Percentiles rank a stretch among this genome's conserved stretches.
Conservation (phyloP, 2,888 invertebrate species). For the Eristalis arbustorum region DNA sequence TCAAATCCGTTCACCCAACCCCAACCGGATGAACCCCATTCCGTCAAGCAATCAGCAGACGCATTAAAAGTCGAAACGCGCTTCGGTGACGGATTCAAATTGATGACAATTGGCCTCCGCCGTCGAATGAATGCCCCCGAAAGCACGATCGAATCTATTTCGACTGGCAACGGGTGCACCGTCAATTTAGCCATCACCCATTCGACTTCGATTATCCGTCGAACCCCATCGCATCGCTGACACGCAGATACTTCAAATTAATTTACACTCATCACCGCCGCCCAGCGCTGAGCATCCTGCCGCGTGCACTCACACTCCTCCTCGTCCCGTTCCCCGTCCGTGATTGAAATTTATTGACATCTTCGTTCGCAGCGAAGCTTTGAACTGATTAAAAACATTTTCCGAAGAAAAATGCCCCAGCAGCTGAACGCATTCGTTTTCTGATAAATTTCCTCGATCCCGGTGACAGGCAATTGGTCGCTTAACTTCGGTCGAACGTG, state of each 20-base stretch:
- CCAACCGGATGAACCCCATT: too few species aligned
- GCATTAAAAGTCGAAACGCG: not conserved
- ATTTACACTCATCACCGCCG: slow-evolving; percentile 21
- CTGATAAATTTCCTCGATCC: slow-evolving; percentile 57
- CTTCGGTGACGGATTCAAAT: not conserved
- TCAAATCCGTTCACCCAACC: too few species aligned
- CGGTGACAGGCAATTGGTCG: slow-evolving; percentile 60
- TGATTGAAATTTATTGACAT: slow-evolving; percentile 61
- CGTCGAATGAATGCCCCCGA: not conserved
- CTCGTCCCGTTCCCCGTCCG: not conserved
- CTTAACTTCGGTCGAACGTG: slow-evolving; percentile 49
- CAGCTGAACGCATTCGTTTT: slow-evolving; percentile 67
- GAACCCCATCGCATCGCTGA: not conserved
- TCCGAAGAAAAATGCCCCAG: slow-evolving; percentile 40
- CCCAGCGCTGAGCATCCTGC: not conserved
- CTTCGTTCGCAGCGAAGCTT: slow-evolving; percentile 26
- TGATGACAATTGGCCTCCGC: not conserved
- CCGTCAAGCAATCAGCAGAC: not conserved
- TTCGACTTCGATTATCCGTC: not conserved
- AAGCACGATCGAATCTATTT: not conserved
- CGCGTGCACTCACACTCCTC: not conserved
- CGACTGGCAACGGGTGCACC: not conserved
- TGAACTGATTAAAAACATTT: slow-evolving; percentile 39
- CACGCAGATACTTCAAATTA: not conserved
- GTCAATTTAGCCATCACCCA: not conserved